Evolutionary conservation across 2,113 vertebrate species (phyloP), one percentile per base, ranked within the genome.

Genomic region (Melanocharis versteri): DNA sequence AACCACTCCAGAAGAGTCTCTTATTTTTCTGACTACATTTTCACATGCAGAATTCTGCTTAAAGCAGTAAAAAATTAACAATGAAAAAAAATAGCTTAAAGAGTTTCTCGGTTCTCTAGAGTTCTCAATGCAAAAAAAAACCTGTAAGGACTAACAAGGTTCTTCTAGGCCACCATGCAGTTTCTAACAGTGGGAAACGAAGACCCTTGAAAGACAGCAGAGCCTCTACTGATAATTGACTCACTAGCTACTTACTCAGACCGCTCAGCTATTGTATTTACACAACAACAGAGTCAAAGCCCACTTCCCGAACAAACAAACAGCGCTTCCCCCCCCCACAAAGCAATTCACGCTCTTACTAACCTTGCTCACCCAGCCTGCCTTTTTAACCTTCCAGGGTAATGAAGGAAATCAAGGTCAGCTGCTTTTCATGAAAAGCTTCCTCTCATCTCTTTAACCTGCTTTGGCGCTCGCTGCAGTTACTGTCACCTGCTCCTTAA

Each of bases 111-210:
- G 0, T 10, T 31, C 7, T 22, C 8, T 5, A 40, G 0, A 2
- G 0, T 1, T 23, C 11, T 15, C 12, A 33, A 30, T 4, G 37
- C 1, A 53, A 51, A 0, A 77, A n/a, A 10, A 1, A 54, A 1
- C 2, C 3, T 0, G n/a, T n/a, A 17, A 0, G 0, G 0, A 0
- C 1, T 0, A 30, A 33, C 2, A 8, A 77, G 51, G 2, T 0
- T 6, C 8, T 11, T 15, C 27, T 1, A 20, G 1, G 1, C 7
- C 3, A 7, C 27, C 5, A 2, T 0, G 6, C 6, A 11, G 1
- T 4, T 83, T 37, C 11, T 9, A 21, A 15, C 1, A 54, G 2
- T 0, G 0, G 1, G 0, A 28, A 71, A 62, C 44, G 0, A 57
- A 64, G 39, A 23, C 1, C 2, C 4, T 20, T 18, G 0, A 5